These are phyloP conservation scores for Fabriciana adippe DNA, from an alignment of 2,888 invertebrate genomes.

Conservation along the genomic window DNA sequence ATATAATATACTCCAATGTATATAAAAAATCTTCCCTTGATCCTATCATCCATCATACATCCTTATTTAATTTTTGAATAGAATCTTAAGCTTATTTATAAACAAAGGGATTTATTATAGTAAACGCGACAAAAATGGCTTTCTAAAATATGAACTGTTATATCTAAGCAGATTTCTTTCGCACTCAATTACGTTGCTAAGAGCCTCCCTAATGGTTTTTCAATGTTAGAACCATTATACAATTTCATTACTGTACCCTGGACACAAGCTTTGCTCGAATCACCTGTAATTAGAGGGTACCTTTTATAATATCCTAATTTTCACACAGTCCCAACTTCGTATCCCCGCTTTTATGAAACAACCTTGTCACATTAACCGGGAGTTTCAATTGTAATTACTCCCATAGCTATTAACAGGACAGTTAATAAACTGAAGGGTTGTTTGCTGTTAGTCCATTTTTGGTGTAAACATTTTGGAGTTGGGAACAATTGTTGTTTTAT, in stretches of 20 bases:
- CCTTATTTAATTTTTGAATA: no score
- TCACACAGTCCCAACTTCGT: constrained; percentile 42
- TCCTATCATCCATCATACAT: no score
- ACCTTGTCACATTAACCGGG: constrained; percentile 47
- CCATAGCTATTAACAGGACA: constrained; percentile 44
- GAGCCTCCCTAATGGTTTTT: constrained; percentile 17
- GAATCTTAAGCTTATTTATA: background rate
- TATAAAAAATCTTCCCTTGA: no score
- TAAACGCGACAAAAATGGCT: background rate
- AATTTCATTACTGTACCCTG: constrained; percentile 32
- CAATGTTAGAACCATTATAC: constrained; percentile 18
- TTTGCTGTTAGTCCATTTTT: constrained; percentile 23
- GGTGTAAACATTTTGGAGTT: constrained; percentile 27
- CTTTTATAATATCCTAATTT: constrained; percentile 50
- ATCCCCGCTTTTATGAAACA: constrained; percentile 43
- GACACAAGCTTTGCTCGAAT: constrained; percentile 32
- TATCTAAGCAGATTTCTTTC: constrained; percentile 13
- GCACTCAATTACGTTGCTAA: constrained; percentile 9
- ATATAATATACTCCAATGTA: no score
- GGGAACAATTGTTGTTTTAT: constrained; percentile 32
- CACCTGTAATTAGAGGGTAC: constrained; percentile 38
- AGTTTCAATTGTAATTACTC: constrained; percentile 40
- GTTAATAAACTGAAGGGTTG: constrained; percentile 34
- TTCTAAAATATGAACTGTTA: background rate
- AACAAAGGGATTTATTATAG: background rate